These are phyloP conservation scores for Sorex fumeus DNA, from an alignment of 2,113 vertebrate species.

Conservation along the genomic window DNA sequence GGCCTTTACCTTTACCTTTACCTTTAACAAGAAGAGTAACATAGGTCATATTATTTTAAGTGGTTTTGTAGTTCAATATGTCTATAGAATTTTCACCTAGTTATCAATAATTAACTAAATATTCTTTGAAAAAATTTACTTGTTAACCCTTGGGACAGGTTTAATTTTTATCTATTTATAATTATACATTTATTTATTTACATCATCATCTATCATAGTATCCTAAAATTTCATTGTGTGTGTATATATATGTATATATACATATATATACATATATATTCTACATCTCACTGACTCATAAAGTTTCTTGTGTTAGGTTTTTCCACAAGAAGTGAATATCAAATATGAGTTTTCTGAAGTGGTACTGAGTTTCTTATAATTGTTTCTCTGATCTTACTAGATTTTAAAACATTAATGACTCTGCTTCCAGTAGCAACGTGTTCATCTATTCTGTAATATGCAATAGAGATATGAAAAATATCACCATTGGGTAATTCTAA, in stretches of 20 bases:
- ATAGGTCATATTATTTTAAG: no score
- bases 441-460: background rate
- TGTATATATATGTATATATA: no score
- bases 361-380: background rate
- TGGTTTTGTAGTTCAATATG: no score
- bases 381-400: background rate
- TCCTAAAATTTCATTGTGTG: no score
- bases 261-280: no score
- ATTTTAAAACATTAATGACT: background rate
- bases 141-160: no score
- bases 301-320: background rate
- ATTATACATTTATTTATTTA: constrained; percentile 6
- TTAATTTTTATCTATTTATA: background rate
- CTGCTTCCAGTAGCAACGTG: background rate
- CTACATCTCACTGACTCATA: background rate
- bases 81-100: background rate
- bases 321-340: background rate
- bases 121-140: background rate
- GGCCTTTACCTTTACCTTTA: no score
- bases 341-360: background rate
- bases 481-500: background rate
- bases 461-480: background rate
- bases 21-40: no score
- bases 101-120: background rate
- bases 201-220: background rate